Evolutionary conservation across 2,888 invertebrate genomes (phyloP), one percentile per base, ranked within the genome.

Genomic region (Plemyria rubiginata): DNA sequence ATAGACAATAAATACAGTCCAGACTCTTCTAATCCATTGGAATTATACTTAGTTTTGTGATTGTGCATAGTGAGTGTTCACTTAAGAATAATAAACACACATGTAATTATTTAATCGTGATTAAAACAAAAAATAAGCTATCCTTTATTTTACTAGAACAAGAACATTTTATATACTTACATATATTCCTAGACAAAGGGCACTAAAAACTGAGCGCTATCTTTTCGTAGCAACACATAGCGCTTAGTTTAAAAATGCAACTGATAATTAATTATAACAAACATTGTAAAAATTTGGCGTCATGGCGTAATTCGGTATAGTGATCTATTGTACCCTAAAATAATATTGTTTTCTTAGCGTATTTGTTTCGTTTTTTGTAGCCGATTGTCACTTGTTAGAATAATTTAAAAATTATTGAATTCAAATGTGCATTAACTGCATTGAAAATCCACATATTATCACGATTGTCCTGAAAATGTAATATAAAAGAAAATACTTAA

Each of bases 1-100:
- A 74, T 72, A 32, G 32, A 32, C 32, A 38, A 38, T 38, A 38
- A 38, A 72, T 74, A 70, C 78, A 77, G 79, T 78, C 72, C 75
- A 76, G 78, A 74, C 70, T 71, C 71, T 72, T 69, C 60, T 70
- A 59, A 62, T 60, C 62, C 72, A 72, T 71, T 67, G 75, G 72
- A 78, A 71, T 73, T 71, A 54, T 55, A 62, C 50, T 59, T 45
- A 78, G 77, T 72, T 67, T 74, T 66, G 82, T 86, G 84, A 78
- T 80, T 68, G 82, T 84, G 81, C 70, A 77, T 84, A 80, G 81
- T 81, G 74, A 77, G 71, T 81, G 74, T 80, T 80, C 69, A 75
- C 50, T 16, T 62, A 54, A 57, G 53, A 48, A 70, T 57, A 58
- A 58, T 38, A 54, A 60, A 51, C 43, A 43, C 51, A 55, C 13